Conservation (phyloP, 2,888 invertebrate genomes). For the Coecobrya sp. region DNA sequence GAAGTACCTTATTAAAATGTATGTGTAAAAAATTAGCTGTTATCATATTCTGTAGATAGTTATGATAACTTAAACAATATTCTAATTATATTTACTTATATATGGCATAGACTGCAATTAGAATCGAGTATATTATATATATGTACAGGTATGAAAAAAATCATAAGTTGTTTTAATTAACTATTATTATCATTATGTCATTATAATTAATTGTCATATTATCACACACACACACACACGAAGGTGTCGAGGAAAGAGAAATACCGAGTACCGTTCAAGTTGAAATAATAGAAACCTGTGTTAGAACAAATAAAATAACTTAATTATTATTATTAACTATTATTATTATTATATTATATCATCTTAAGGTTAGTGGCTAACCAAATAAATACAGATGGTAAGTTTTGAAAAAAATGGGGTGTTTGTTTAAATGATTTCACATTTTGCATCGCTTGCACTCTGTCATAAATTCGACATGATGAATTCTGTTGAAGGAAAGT, state of each 20-base stretch:
- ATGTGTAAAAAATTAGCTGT: conserved; percentile 70
- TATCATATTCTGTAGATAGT: conserved; percentile 70
- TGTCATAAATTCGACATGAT: no score
- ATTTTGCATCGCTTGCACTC: no score
- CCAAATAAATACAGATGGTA: conserved; percentile 79
- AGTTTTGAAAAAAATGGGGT: conserved; percentile 57
- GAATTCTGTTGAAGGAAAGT: no score
- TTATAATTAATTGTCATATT: conserved; percentile 58
- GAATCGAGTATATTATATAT: conserved; percentile 72
- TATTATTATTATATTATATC: conserved; percentile 67
- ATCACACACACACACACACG: conserved; percentile 62
- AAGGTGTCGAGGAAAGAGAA: conserved; percentile 60
- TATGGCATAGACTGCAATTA: conserved; percentile 80
- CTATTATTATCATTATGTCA: conserved; percentile 54
- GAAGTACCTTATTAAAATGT: conserved; percentile 78
- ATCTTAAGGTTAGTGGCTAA: conserved; percentile 80
- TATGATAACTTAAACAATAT: conserved; percentile 66
- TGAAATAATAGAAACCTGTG: conserved; percentile 81
- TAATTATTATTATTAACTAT: conserved; percentile 77
- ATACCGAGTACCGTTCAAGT: conserved; percentile 79
- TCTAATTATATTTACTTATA: conserved; percentile 65
- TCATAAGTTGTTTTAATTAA: conserved; percentile 57
- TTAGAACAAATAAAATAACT: conserved; percentile 80
- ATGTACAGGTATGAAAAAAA: conserved; percentile 68
- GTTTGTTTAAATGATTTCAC: neutral